Evolutionary conservation across 2,888 invertebrate genomes (phyloP).

Genomic region (Aleiodes testaceus): DNA sequence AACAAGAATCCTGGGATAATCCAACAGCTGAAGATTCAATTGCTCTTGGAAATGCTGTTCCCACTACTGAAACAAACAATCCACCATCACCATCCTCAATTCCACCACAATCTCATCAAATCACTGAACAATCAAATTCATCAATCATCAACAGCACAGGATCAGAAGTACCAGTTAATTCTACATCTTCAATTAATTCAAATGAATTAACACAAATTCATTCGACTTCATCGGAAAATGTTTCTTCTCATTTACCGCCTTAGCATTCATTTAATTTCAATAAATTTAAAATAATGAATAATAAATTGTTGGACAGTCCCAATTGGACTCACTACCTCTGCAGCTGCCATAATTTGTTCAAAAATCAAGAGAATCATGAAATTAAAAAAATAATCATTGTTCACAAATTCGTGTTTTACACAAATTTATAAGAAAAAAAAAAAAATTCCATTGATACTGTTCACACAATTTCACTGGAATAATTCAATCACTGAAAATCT

Average conservation of each 20-base stretch:
- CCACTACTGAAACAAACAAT: conserved; percentile 42
- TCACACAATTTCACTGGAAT: conserved; percentile 9
- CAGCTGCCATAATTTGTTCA: conserved; percentile 47
- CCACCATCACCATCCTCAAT: conserved; percentile 44
- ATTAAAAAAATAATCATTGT: conserved; percentile 40
- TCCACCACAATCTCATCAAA: conserved; percentile 41
- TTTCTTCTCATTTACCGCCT: conserved; percentile 69
- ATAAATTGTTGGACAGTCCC: conserved; percentile 45
- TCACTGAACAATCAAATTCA: conserved; percentile 14
- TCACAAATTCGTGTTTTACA: conserved; percentile 39
- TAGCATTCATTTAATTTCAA: conserved; percentile 59
- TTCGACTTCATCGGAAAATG: conserved; percentile 66
- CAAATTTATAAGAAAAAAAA: conserved; percentile 25
- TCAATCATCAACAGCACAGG: conserved; percentile 37
- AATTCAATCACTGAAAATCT: conserved; percentile 1
- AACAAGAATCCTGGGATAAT: conserved; percentile 67
- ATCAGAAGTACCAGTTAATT: conserved; percentile 22
- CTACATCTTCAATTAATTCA: conserved; percentile 33
- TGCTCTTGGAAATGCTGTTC: conserved; percentile 45
- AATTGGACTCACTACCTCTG: conserved; percentile 48
- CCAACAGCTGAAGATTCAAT: conserved; percentile 52
- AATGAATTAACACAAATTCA: conserved; percentile 58
- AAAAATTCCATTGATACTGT: conserved; percentile 21
- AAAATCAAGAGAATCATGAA: background rate
- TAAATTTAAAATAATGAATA: conserved; percentile 12